These are phyloP conservation scores for Deilephila elpenor DNA, from an alignment of 2,888 invertebrate genomes.

Conservation along the genomic window DNA sequence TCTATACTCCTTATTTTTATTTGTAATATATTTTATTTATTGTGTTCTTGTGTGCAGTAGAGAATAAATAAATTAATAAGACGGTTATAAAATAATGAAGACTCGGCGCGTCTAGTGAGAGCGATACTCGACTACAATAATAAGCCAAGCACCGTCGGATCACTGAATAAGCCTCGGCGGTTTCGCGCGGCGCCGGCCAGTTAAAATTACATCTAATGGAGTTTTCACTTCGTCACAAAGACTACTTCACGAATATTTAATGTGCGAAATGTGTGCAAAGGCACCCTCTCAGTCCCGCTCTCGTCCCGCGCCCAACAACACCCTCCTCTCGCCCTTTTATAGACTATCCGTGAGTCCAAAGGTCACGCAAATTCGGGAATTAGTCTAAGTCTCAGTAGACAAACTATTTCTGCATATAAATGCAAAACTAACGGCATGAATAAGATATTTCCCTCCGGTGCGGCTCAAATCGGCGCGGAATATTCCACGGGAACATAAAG, in stretches of 20 bases:
- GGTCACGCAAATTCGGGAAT: not conserved
- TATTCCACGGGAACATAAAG: constrained; percentile 13
- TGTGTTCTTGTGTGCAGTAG: too few species aligned
- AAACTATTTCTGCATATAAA: constrained; percentile 11
- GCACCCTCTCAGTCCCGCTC: not conserved
- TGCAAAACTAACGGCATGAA: constrained; percentile 18
- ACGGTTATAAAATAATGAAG: not conserved
- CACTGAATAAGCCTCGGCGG: not conserved
- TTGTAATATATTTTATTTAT: too few species aligned
- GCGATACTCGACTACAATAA: not conserved
- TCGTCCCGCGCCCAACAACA: not conserved
- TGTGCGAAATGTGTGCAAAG: constrained; percentile 19
- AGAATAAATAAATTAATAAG: too few species aligned
- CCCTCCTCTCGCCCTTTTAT: not conserved
- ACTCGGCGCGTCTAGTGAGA: too few species aligned
- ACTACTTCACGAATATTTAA: constrained; percentile 24
- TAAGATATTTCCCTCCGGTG: constrained; percentile 4
- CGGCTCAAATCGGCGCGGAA: not conserved
- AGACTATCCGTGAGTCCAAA: not conserved
- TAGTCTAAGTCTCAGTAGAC: not conserved
- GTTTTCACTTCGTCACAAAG: constrained; percentile 24
- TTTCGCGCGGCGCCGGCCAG: not conserved
- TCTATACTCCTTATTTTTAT: too few species aligned
- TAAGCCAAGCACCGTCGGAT: not conserved
- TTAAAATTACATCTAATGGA: constrained; percentile 21